Conservation (phyloP, 2,888 invertebrate genomes). For the Megamerina dolium region DNA sequence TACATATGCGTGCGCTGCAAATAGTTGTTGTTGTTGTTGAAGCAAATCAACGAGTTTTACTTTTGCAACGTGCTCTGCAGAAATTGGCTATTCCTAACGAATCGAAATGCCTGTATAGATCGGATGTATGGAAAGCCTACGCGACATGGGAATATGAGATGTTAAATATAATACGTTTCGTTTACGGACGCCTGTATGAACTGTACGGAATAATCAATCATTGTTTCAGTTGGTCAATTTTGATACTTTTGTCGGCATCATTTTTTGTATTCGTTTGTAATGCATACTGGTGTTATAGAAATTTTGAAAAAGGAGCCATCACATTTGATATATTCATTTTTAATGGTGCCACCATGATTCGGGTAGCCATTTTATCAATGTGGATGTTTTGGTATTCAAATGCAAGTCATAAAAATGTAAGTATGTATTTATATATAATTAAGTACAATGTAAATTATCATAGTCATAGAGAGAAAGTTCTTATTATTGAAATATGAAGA, state of each 20-base stretch:
- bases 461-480: background rate
- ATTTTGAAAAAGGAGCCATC: too few species aligned
- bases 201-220: slow-evolving; percentile 14
- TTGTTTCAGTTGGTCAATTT: slow-evolving; percentile 20
- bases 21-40: slow-evolving; percentile 22
- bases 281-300: slow-evolving; percentile 21
- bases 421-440: slow-evolving; percentile 15
- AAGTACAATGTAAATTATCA: background rate
- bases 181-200: slow-evolving; percentile 21
- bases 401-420: slow-evolving; percentile 33
- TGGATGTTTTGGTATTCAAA: slow-evolving; percentile 33
- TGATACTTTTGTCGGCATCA: slow-evolving; percentile 17
- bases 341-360: slow-evolving; percentile 26
- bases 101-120: slow-evolving; percentile 2
- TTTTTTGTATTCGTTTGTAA: slow-evolving; percentile 23
- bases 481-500: too few species aligned
- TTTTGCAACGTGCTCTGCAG: slow-evolving; percentile 1
- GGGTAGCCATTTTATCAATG: slow-evolving; percentile 23
- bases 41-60: slow-evolving; percentile 13
- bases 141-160: slow-evolving; percentile 23
- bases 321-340: slow-evolving; percentile 17
- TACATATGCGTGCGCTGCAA: slow-evolving; percentile 27
- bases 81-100: slow-evolving; percentile 5
- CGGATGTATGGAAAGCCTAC: slow-evolving; percentile 31
- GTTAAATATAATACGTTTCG: slow-evolving; percentile 20